Conservation (phyloP, 2,888 invertebrate species). For the Meghimatium bilineatum region DNA sequence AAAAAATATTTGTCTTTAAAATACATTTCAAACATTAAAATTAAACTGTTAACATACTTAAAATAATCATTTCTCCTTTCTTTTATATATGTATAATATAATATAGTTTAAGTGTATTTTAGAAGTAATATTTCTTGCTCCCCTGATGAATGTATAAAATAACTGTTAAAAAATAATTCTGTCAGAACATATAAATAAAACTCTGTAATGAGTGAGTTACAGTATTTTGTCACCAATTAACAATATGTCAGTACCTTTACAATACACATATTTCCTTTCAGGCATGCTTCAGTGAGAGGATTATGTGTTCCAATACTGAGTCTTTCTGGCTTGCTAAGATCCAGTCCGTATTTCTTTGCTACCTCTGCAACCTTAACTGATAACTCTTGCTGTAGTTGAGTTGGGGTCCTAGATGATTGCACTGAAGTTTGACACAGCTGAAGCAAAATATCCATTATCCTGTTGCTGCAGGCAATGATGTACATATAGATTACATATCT, state of each 20-base stretch:
- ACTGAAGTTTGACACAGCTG: conserved; percentile 33
- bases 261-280: conserved; percentile 32
- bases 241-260: conserved; percentile 43
- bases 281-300: conserved; percentile 40
- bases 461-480: neutral
- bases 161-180: too few relatives aligned
- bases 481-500: neutral
- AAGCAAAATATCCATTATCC: conserved; percentile 21
- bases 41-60: too few relatives aligned
- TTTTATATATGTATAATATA: too few relatives aligned
- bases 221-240: too few relatives aligned
- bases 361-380: neutral
- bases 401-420: neutral
- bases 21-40: too few relatives aligned
- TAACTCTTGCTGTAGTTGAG: conserved; percentile 3
- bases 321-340: conserved; percentile 25
- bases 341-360: conserved; percentile 1
- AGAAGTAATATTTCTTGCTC: too few relatives aligned
- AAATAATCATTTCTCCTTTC: too few relatives aligned
- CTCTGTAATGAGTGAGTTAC: too few relatives aligned
- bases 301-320: conserved; percentile 23
- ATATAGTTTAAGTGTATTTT: too few relatives aligned
- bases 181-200: too few relatives aligned
- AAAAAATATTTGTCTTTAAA: too few relatives aligned
- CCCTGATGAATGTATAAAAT: too few relatives aligned